These are phyloP conservation scores for Sardinella longiceps DNA, from an alignment of 2,797 vertebrate genomes.

Conservation along the genomic window DNA sequence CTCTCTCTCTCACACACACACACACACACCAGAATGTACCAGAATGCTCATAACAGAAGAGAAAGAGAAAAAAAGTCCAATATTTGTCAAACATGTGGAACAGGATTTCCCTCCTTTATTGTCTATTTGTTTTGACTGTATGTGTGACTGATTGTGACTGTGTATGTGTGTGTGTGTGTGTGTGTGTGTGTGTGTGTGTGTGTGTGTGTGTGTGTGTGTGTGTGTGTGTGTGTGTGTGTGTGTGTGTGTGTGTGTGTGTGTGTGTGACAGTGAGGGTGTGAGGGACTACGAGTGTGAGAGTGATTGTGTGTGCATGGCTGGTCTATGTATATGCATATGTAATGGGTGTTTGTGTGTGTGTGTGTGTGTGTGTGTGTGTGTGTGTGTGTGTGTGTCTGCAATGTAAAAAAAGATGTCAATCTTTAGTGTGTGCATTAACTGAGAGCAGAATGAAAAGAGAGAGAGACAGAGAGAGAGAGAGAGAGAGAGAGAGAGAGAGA, in stretches of 20 bases:
- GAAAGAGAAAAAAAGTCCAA: too few relatives aligned
- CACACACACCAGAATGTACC: too few relatives aligned
- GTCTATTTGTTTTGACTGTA: too few relatives aligned
- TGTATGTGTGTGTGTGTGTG: background rate
- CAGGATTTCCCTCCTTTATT: too few relatives aligned
- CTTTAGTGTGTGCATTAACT: background rate
- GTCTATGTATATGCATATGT: background rate
- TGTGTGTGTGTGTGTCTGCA: background rate
- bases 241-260: background rate
- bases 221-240: background rate
- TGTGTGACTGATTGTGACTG: background rate
- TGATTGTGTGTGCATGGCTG: background rate
- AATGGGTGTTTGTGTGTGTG: background rate
- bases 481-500: slow-evolving; percentile 19
- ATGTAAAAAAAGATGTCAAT: background rate
- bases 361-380: background rate
- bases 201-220: background rate
- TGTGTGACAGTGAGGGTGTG: background rate
- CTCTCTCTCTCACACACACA: too few relatives aligned
- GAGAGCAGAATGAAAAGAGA: background rate
- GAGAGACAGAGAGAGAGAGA: background rate
- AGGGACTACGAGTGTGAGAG: background rate
- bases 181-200: background rate
- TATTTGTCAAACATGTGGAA: too few relatives aligned
- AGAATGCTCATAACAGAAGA: too few relatives aligned